Percentiles rank a stretch among this genome's conserved stretches.
Conservation (phyloP, 2,797 vertebrate species). For the Trichosurus vulpecula region DNA sequence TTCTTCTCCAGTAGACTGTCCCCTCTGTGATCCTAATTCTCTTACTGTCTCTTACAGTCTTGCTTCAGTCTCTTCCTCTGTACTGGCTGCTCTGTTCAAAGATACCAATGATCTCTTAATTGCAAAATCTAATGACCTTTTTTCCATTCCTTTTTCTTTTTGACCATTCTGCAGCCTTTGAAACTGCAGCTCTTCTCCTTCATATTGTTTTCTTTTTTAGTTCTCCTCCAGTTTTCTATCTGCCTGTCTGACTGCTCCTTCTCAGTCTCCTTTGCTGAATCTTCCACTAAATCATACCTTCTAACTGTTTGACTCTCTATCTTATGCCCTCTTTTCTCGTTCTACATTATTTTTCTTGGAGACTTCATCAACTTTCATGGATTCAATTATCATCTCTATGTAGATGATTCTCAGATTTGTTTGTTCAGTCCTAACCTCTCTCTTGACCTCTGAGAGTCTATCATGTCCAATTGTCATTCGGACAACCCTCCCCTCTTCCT, state of each 20-base stretch:
- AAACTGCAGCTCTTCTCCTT: neutral
- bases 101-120: neutral
- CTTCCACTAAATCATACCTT: neutral
- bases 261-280: neutral
- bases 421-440: neutral
- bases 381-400: neutral
- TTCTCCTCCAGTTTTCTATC: neutral
- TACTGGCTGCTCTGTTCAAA: neutral
- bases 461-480: neutral
- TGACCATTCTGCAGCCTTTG: neutral
- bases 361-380: neutral
- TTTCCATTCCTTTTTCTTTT: neutral
- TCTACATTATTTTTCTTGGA: neutral
- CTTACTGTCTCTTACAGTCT: neutral
- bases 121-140: neutral
- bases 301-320: neutral
- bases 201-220: neutral
- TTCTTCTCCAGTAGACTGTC: no score
- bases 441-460: neutral
- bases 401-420: neutral
- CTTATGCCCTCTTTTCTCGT: neutral
- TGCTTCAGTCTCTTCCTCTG: neutral
- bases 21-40: neutral
- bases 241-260: neutral
- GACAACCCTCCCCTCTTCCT: neutral